Evolutionary conservation across 2,888 invertebrate species (phyloP).

Genomic region (Cartodere bifasciata): DNA sequence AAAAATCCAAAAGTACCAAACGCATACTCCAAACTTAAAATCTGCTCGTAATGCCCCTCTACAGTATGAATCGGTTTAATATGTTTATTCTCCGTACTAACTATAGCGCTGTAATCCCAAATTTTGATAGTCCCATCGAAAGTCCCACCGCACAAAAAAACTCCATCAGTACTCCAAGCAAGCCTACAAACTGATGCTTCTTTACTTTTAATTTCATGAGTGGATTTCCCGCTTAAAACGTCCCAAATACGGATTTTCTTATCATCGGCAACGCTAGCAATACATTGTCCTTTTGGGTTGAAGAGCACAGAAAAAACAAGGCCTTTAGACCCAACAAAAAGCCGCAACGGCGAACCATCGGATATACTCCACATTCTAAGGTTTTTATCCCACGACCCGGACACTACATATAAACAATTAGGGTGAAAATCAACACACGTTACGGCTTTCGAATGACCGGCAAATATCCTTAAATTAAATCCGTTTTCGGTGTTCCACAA

Average conservation of each 20-base stretch:
- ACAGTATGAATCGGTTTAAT: no score
- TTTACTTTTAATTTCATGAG: constrained; percentile 53
- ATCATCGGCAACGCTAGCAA: constrained; percentile 76
- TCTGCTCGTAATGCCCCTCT: no score
- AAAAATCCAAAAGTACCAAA: no score
- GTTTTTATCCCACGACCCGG: constrained; percentile 82
- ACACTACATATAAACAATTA: constrained; percentile 78
- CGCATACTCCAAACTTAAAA: no score
- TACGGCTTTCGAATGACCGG: constrained; percentile 80
- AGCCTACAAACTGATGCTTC: constrained; percentile 48
- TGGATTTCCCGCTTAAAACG: constrained; percentile 47
- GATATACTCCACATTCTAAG: constrained; percentile 79
- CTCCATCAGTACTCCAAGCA: constrained; percentile 47
- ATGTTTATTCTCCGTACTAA: no score
- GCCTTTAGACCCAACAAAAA: constrained; percentile 66
- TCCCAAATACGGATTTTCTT: constrained; percentile 62
- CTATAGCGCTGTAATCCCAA: constrained; percentile 48
- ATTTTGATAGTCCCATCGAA: constrained; percentile 51
- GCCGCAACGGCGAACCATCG: constrained; percentile 68
- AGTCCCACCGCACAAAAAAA: constrained; percentile 53
- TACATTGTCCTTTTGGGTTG: constrained; percentile 69
- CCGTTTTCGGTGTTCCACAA: constrained; percentile 73
- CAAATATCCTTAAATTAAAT: constrained; percentile 70
- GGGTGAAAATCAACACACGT: constrained; percentile 87
- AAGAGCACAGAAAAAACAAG: constrained; percentile 66